Base-by-base conservation (phyloP, 2,113 vertebrate genomes). In the Chrysemys picta region DNA sequence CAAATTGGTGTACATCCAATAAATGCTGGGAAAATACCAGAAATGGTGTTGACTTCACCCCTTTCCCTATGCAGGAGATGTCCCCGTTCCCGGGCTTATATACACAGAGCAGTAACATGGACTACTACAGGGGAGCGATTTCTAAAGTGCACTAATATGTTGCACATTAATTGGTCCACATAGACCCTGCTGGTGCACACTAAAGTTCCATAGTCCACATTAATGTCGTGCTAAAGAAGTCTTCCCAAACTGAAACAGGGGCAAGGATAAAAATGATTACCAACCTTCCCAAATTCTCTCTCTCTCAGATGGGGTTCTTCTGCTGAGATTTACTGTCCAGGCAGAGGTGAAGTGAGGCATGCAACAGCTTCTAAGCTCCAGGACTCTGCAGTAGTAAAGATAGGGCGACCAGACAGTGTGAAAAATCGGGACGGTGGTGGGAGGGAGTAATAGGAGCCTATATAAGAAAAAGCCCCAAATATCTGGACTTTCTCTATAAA, bases 311-410 rank as follows among this genome's bases (percentile, higher is more conserved):
- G 35, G 1, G 0, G 57, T 75, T 78, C 52, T 50, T 29, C 50
- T 0, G 1, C 62, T 84, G 24, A 31, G 81, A 62, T 49, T 47
- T 8, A 24, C 56, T 6, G 8, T 12, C 91, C 84, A 6, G 57
- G 57, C 54, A 84, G 7, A 72, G 14, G 45, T 24, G 76, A 93
- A 0, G 3, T 22, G n/a, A 85, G 88, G 82, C 29, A 42, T 42
- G 21, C 21, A 6, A 72, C 69, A 56, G 13, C 7, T 53, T 65
- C 84, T 79, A 11, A 80, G n/a, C 5, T 19, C 35, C 0, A 0
- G 57, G 65, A 82, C 72, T 56, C 56, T 29, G 17, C 3, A 0
- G 56, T 72, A 21, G 17, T 38, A 21, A 72, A 72, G n/a, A 38
- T 8, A 47, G 45, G 45, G 45, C 8, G 8, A 47, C 45, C 45